These are phyloP conservation scores for Nothobranchius furzeri DNA, from an alignment of 2,113 vertebrate species.

Conservation along the genomic window DNA sequence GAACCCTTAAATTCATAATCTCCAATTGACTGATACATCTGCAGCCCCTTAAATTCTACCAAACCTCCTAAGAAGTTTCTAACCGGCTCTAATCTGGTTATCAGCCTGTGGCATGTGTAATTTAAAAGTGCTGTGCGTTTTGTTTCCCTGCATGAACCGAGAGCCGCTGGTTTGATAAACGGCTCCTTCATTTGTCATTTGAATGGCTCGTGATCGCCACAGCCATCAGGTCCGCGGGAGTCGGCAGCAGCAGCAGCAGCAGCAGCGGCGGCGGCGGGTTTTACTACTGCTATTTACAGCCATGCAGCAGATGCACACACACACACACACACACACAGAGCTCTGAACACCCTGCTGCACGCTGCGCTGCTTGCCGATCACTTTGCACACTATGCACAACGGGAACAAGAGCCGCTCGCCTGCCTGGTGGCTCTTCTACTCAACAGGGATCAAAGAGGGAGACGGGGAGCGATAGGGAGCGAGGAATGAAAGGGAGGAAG, in stretches of 20 bases:
- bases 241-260: conserved; percentile 10
- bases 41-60: conserved; percentile 34
- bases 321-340: conserved; percentile 9
- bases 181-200: conserved; percentile 43
- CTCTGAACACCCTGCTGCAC: conserved; percentile 40
- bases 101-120: conserved; percentile 47
- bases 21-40: conserved; percentile 31
- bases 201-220: conserved; percentile 54
- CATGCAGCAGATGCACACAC: conserved; percentile 58
- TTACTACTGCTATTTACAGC: conserved; percentile 65
- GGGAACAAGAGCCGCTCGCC: conserved; percentile 47
- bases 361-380: conserved; percentile 59
- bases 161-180: conserved; percentile 48
- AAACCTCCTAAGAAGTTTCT: conserved; percentile 42
- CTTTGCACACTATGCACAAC: conserved; percentile 62
- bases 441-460: conserved; percentile 62
- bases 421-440: conserved; percentile 62
- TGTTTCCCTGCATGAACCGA: conserved; percentile 13
- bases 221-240: conserved; percentile 26
- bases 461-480: conserved; percentile 28
- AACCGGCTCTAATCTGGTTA: conserved; percentile 37
- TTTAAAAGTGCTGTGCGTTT: conserved; percentile 45
- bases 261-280: conserved; percentile 26
- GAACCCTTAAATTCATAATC: conserved; percentile 1
- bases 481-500: conserved; percentile 40